Base-by-base conservation (phyloP, 2,113 vertebrate genomes). In the Todiramphus saurophagus region DNA sequence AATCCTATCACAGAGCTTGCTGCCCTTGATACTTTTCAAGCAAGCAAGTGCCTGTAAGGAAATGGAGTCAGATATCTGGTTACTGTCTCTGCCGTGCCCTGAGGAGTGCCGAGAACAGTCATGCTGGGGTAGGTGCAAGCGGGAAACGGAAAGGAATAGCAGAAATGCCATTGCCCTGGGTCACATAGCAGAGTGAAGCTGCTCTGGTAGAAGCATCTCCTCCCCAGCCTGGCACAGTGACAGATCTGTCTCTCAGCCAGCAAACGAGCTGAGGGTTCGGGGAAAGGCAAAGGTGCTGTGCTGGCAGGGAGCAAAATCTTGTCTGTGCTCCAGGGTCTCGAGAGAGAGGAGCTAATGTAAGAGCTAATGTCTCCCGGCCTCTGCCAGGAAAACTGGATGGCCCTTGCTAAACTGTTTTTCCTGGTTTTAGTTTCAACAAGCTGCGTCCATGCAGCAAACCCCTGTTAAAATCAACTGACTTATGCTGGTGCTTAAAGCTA, bases 31-130 rank as follows among this genome's bases (percentile, higher is more conserved):
- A 43, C 23, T 17, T 82, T 67, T 37, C n/a, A 67, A 67, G 55
- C 30, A 8, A 92, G 68, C 93, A 93, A 92, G 92, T 94, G 96
- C 39, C 72, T 96, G 93, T 73, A 55, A 92, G 93, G 88, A 90
- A 83, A 62, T 21, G 75, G 68, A 89, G 46, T 37, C 56, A 24
- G 64, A 31, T 56, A 63, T 90, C 83, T 68, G 79, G 46, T 95
- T 63, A 28, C 76, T 20, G 63, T 37, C 63, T 66, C 72, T 11
- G 2, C 17, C 2, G 2, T 35, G 79, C 73, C 83, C 63, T 1
- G 7, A 28, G 70, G 50, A 69, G 75, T 1, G 66, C 55, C 13
- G 72, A 77, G 50, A 88, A 55, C 81, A 76, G 55, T 80, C 66
- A 70, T 69, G 51, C 56, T 9, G 55, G 79, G 68, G 25, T 16